These are phyloP conservation scores for Hylomyscus alleni DNA, from an alignment of 2,797 vertebrate genomes.

Conservation along the genomic window DNA sequence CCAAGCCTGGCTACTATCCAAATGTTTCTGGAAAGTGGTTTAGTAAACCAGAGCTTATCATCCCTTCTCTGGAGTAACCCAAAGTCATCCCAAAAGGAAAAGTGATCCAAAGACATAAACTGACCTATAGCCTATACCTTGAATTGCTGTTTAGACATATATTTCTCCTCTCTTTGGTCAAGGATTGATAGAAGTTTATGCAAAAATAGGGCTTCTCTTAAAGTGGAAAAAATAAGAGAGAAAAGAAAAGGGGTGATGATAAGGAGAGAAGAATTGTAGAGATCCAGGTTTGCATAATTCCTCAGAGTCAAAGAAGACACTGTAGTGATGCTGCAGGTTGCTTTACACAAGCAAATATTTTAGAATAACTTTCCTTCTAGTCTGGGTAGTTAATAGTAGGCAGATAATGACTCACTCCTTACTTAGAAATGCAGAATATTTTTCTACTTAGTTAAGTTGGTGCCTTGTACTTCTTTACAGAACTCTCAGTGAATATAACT, in stretches of 20 bases:
- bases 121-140: neutral
- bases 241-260: neutral
- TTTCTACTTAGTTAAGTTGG: slow-evolving; percentile 7
- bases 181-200: neutral
- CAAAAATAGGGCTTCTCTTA: neutral
- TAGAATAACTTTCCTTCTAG: neutral
- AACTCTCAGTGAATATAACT: slow-evolving; percentile 75
- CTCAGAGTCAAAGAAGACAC: neutral
- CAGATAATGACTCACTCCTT: neutral
- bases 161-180: neutral
- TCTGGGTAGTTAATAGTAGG: neutral
- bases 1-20: neutral
- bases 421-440: neutral
- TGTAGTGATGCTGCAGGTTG: neutral
- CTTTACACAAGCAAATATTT: neutral
- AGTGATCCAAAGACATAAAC: neutral
- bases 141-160: neutral
- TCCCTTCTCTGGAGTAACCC: neutral
- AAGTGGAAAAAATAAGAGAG: neutral
- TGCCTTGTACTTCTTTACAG: slow-evolving; percentile 58
- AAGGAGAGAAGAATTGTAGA: neutral
- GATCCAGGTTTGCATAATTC: neutral
- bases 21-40: neutral
- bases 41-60: neutral
- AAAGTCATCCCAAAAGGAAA: slow-evolving; percentile 6